Evolutionary conservation across 2,888 invertebrate species (phyloP).

Genomic region (Morpho deidamia): DNA sequence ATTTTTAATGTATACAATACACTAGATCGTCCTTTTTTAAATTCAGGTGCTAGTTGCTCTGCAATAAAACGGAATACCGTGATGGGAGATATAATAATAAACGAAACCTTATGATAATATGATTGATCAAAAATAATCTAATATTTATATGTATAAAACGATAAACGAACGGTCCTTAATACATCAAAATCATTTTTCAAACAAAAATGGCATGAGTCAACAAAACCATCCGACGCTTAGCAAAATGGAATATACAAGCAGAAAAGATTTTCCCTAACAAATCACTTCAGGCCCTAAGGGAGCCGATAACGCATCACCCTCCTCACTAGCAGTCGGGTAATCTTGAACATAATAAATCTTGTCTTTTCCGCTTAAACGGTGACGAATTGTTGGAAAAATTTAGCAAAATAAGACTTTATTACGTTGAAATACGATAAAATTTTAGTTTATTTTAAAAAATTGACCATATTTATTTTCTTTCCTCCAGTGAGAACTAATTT

Average conservation of each 20-base stretch:
- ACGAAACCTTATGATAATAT: too few relatives aligned
- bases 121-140: too few relatives aligned
- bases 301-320: constrained; percentile 20
- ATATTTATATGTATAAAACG: too few relatives aligned
- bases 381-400: constrained; percentile 22
- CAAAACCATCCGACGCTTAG: background rate
- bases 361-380: constrained; percentile 24
- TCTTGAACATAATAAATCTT: constrained; percentile 33
- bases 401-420: constrained; percentile 21
- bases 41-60: too few relatives aligned
- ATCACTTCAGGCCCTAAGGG: constrained; percentile 4
- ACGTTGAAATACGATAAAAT: constrained; percentile 2
- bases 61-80: too few relatives aligned
- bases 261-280: constrained; percentile 4
- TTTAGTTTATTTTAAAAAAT: background rate
- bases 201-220: too few relatives aligned
- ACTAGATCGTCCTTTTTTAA: too few relatives aligned
- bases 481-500: constrained; percentile 12
- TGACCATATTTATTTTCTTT: constrained; percentile 4
- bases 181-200: too few relatives aligned
- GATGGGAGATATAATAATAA: too few relatives aligned
- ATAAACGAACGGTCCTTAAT: too few relatives aligned
- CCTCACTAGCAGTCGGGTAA: constrained; percentile 27
- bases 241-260: background rate
- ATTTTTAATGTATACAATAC: too few relatives aligned